Evolutionary conservation across 2,113 vertebrate species (phyloP), one percentile per base, ranked within the genome.

Genomic region (Platysteira castanea): DNA sequence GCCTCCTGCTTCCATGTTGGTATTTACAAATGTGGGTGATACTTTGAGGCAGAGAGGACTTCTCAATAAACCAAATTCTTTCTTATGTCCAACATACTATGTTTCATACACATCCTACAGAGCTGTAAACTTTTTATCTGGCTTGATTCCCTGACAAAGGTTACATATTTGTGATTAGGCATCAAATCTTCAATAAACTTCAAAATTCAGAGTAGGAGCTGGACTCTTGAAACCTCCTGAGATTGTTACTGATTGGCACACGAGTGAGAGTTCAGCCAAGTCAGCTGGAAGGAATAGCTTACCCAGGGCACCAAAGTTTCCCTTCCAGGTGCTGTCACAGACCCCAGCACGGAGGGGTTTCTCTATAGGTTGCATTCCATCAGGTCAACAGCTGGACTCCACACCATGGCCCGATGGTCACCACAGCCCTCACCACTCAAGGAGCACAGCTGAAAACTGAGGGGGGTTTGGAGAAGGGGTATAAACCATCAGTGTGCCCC

Each of bases 101-200:
- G 9, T 39, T 93, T 77, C 52, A 70, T 10, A 56, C 13, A 81
- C 27, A 9, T n/a, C 15, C 49, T 33, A 14, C 4, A 37, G 59
- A 84, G 13, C 16, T 11, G 11, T 19, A 71, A 75, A 65, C 7
- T 2, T 59, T 74, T 73, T 9, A 35, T n/a, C 59, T 56, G 41
- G 33, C 61, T 46, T 22, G 21, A 80, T 59, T 68, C 67, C 22
- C 54, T 49, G 30, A n/a, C 27, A 83, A 46, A 89, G 3, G 1
- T 77, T 73, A 21, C 0, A 0, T 26, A 18, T 30, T 47, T 15
- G 3, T n/a, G 24, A 75, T 41, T 2, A 1, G 6, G 21, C 7
- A 69, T 30, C 47, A 63, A 64, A 69, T 52, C 2, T 2, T 54
- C n/a, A 13, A 27, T 9, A 76, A 0, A 1, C 23, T 24, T n/a